Conservation (phyloP, 2,888 invertebrate genomes). For the Thera britannica region DNA sequence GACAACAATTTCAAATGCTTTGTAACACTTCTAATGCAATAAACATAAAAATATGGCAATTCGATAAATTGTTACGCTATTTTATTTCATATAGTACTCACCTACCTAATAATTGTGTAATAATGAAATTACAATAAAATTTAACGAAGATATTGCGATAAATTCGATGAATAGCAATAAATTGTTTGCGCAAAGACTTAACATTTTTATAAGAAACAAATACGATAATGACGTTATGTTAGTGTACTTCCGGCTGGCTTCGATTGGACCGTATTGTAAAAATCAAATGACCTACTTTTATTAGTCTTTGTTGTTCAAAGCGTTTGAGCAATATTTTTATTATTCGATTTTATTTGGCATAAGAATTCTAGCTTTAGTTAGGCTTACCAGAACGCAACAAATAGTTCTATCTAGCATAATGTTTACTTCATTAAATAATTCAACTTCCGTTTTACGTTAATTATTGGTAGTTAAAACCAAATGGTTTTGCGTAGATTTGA, state of each 20-base stretch:
- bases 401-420: constrained; percentile 4
- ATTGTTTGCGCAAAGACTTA: constrained; percentile 27
- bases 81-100: constrained; percentile 45
- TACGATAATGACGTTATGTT: background rate
- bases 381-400: background rate
- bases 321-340: background rate
- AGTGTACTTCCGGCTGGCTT: background rate
- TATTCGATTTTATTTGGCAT: background rate
- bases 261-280: background rate
- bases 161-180: constrained; percentile 25
- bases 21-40: constrained; percentile 41
- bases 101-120: constrained; percentile 39
- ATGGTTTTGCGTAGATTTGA: constrained; percentile 8
- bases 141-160: constrained; percentile 28
- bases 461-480: constrained; percentile 6
- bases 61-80: constrained; percentile 38
- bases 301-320: background rate
- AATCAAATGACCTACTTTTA: constrained; percentile 3
- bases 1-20: constrained; percentile 38
- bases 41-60: constrained; percentile 37
- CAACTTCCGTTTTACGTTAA: constrained; percentile 24
- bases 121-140: constrained; percentile 29
- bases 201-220: constrained; percentile 1
- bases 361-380: background rate
- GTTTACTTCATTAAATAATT: constrained; percentile 15